Base-by-base conservation (phyloP, 2,797 vertebrate species). In the Sebastes alutus region DNA sequence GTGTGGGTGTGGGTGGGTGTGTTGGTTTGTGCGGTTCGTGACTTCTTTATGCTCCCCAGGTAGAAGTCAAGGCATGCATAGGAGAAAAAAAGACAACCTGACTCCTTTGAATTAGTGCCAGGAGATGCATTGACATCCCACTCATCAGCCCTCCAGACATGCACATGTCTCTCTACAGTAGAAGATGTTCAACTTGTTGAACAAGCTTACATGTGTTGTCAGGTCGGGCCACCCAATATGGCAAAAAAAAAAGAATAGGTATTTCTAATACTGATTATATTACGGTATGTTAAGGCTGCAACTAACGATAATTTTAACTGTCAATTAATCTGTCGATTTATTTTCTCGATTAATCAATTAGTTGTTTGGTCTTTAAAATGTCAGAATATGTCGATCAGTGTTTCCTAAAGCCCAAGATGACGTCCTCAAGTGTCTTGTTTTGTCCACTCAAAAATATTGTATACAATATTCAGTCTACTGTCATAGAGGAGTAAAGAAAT, bases 21-120 rank as follows among this genome's bases (percentile, higher is more conserved):
- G 72, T 68, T 61, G 25, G 38, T 71, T 74, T 81, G 61, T 70
- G 78, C 14, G 77, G 72, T 23, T 75, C 23, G 0, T 72, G 71
- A 77, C 78, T 89, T 84, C 2, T 75, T 73, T 20, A 75, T 30
- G 46, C 61, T 82, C 59, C 55, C 66, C 59, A 70, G 83, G 79
- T 89, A 82, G 75, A 88, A 49, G 84, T 80, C 60, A 76, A 90
- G 80, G 80, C 84, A 78, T 72, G 59, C 60, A 80, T 54, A 60
- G 38, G 14, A 64, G 68, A 49, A 71, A 35, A 33, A 56, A 68
- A 55, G 11, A 4, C 27, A 82, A 71, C 38, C 6, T 3, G 54
- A 27, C n/a, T 49, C 32, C 25, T 76, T 69, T 71, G 78, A 75
- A 35, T 73, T 10, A 46, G 38, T 73, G 52, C 78, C 73, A 84